Base-by-base conservation (phyloP, 64 coral and sea anemone species). In the Platygyra sinensis region DNA sequence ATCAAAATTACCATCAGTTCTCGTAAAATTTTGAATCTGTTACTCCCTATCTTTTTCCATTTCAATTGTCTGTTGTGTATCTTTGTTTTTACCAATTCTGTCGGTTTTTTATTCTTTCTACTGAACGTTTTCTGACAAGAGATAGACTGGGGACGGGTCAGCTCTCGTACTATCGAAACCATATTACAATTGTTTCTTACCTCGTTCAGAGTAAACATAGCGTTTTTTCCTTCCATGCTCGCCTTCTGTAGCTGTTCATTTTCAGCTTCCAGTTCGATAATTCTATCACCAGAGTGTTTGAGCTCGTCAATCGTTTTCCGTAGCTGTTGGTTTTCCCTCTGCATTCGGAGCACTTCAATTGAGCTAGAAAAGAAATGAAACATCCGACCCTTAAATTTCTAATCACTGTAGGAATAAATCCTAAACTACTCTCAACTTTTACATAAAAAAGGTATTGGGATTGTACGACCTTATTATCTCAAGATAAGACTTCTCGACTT, bases 311-410 rank as follows among this genome's bases (percentile, higher is more conserved):
- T 63, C 29, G 88, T 83, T 59, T 97, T 91, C 24, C 90, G 86
- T 1, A 97, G 78, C 52, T 94, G 95, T 74, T 97, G 88, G 30
- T 97, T 97, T 97, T 97, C 90, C 67, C 80, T 89, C 33, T 92
- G 90, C 46, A 97, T 85, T 84, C 95, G 72, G 25, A 97, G 82
- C 29, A 97, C 83, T 49, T 97, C 95, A 77, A 97, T 93, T 2
- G 95, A 97, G 69, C 95, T 97, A 30, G 16, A 75, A 77, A 13
- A 75, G 59, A 93, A 87, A 22, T 60, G 4, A n/a, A 57, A 57
- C 54, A 57, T 3, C 24, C 52, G 22, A 3, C 80, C 78, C 12
- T 24, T 57, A 60, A 62, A n/a, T 10, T 16, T 10, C 8, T n/a
- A 16, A 77, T 24, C 5, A 25, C 29, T n/a, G 29, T 4, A 76